Base-by-base conservation (phyloP, 2,113 vertebrate species). In the Pachypanchax playfairii region DNA sequence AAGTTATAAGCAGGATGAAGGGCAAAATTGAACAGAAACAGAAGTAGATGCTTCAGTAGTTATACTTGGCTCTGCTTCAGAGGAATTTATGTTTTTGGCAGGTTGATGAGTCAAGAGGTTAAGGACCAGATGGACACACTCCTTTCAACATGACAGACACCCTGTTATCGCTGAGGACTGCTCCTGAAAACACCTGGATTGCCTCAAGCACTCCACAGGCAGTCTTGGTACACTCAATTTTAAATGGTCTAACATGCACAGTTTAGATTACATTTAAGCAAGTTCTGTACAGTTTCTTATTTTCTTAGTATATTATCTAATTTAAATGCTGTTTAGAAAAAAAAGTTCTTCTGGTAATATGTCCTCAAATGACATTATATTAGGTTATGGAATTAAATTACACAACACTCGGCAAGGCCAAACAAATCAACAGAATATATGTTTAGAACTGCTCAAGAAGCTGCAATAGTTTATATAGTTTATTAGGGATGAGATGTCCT, bases 41-140 rank as follows among this genome's bases (percentile, higher is more conserved):
- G 25, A 56, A 58, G 10, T 36, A 13, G 55, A 38, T 50, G 54
- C 48, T 48, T 24, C 50, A 5, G 15, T 15, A 6, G 35, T 63
- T 67, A 36, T 38, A 55, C 49, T 59, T 73, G 86, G 65, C 77
- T 48, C 47, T 10, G 44, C 38, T 68, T 75, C 72, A 69, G 41
- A 54, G 38, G 41, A 72, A 69, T 59, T 53, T 48, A 56, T 41
- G 9, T 59, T 80, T n/a, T 73, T 79, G 59, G 69, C 78, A 80
- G 53, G 38, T 70, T 51, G 59, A 60, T 60, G 70, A 81, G 74
- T 77, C 64, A 61, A 74, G 75, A 36, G 83, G 78, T 77, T 76
- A 87, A 65, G 51, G 73, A 70, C 42, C 79, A 85, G 77, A 88
- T 83, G 82, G 75, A 77, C 44, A 4, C 48, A 26, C 41, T 65